Base-by-base conservation (phyloP, 2,888 invertebrate genomes). In the Scaptomyza cyrtandrae region DNA sequence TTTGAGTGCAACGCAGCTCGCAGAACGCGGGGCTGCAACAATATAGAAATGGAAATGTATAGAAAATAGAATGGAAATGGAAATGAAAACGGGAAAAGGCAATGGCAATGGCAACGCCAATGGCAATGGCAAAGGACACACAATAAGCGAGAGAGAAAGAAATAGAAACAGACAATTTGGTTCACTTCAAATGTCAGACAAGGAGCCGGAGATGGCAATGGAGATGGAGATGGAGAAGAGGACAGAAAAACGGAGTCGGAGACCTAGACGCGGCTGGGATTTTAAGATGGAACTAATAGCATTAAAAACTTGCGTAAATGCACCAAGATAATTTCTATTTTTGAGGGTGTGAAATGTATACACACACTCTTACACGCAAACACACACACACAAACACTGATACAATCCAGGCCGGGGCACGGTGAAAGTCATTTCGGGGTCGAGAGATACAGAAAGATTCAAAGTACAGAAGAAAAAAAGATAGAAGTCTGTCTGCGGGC, bases 261-360 rank as follows among this genome's bases (percentile, higher is more conserved):
- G 59, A 41, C 14, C 53, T 53, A 61, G 46, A 66, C 59, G 53
- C 60, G 68, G 55, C 82, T 68, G 86, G 76, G 80, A 74, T 74
- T 75, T 67, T 76, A 89, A 86, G 89, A 89, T 88, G 86, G 89
- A 86, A 86, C 86, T 86, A 89, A 86, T 86, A 88, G 89, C 84
- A 86, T 86, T 86, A 86, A 85, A 78, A 86, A 86, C 86, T 86
- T 86, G 78, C 88, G 86, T 86, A 88, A 89, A 89, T 80, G 84
- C 80, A 85, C 82, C 61, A 71, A 87, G 89, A 89, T 89, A 89
- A 85, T 89, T 87, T 85, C 89, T 85, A 85, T 85, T 85, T 88
- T 89, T 69, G 89, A 89, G 89, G 86, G 89, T 86, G 86, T 86
- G 89, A 88, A 89, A 82, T 85, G 75, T 77, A 70, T 82, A 77